These are phyloP conservation scores for Halictus quadricinctus DNA, from an alignment of 2,888 invertebrate species.

Conservation along the genomic window DNA sequence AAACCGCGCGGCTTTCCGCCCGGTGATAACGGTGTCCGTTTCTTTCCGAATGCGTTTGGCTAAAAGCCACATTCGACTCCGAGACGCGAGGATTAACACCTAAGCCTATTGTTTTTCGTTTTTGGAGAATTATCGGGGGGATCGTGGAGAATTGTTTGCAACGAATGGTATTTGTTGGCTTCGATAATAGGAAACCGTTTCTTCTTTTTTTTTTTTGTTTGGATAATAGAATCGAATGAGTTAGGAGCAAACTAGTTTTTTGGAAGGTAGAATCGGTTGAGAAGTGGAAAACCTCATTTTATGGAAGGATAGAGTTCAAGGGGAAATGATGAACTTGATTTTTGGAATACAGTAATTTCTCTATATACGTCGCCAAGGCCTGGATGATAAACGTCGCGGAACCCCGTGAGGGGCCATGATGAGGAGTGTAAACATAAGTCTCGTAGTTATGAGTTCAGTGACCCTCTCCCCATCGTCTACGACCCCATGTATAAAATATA, in stretches of 20 bases:
- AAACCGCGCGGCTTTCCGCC: background rate
- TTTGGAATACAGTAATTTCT: too few species aligned
- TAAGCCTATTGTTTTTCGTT: background rate
- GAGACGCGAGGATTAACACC: background rate
- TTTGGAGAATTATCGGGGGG: background rate
- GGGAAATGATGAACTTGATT: too few species aligned
- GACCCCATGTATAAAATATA: background rate
- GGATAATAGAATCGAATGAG: background rate
- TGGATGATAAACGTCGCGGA: too few species aligned
- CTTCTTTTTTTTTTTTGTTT: background rate
- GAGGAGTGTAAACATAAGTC: too few species aligned
- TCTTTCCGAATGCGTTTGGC: background rate
- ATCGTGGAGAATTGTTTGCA: background rate
- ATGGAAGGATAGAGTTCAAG: too few species aligned
- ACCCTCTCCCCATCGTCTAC: background rate
- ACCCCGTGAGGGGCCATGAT: too few species aligned
- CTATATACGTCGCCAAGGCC: too few species aligned
- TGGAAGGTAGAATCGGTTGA: too few species aligned
- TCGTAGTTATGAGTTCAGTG: background rate
- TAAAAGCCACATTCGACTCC: background rate
- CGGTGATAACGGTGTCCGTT: background rate
- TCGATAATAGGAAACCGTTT: background rate
- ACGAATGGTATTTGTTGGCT: background rate
- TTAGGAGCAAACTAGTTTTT: background rate
- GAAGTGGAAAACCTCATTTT: too few species aligned